Evolutionary conservation across 2,797 vertebrate genomes (phyloP), one percentile per base, ranked within the genome.

Genomic region (Sebastes jordani): DNA sequence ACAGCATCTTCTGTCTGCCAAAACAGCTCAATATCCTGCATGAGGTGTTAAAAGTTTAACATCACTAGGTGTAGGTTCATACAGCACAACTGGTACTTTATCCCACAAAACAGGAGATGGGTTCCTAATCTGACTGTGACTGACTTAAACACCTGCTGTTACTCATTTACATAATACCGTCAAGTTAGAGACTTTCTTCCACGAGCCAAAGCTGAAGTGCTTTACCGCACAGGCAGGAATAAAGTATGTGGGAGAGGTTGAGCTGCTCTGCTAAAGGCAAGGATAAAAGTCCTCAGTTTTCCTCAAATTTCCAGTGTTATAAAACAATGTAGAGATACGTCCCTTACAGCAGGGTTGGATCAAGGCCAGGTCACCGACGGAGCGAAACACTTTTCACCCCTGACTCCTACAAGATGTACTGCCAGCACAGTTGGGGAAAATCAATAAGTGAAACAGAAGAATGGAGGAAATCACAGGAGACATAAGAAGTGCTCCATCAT

Each of bases 361-460:
- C 16, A 54, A 55, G 74, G 56, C 32, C 62, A 76, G 30, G 25
- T 74, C 71, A 71, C 56, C 2, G 10, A 61, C 7, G 29, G 46
- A 70, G 7, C n/a, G 14, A 76, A 62, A 70, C 29, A 58, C 65
- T 78, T 32, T 64, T 78, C 67, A 76, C 11, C 65, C 20, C n/a
- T 18, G 23, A 54, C 25, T 55, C 29, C 4, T 56, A 65, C 68
- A 74, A 76, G 68, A 70, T 83, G 71, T 80, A 58, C 63, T 42
- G 64, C 52, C 49, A 73, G 71, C 38, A 27, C 38, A 29, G 71
- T 11, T 5, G 22, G 56, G 74, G 66, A 69, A 77, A 83, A 83
- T 85, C 83, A 71, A 85, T 85, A 60, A 25, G 22, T 38, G 68
- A 38, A 80, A 74, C 20, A 63, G 23, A 73, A 78, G 64, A 79